Evolutionary conservation across 2,113 vertebrate genomes (phyloP).

Genomic region (Cnemophilus loriae): DNA sequence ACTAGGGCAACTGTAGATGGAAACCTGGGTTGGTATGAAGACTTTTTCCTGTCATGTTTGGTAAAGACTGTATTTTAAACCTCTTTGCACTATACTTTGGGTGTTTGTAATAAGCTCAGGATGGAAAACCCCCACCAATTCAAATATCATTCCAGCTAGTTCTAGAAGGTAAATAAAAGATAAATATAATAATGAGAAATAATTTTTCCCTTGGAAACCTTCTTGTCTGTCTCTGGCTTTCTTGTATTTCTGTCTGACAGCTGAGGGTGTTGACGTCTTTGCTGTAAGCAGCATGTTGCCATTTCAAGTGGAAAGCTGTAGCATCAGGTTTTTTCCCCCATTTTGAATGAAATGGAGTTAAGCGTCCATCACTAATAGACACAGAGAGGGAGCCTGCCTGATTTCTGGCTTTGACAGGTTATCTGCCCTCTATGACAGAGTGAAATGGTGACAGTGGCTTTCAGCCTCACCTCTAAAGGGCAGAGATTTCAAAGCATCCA

Average conservation of each 20-base stretch:
- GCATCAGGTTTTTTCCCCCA: neutral
- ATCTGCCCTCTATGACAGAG: neutral
- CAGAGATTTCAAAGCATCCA: neutral
- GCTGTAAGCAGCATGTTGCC: neutral
- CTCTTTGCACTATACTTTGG: neutral
- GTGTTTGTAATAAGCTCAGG: neutral
- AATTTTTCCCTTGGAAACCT: neutral
- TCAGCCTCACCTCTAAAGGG: neutral
- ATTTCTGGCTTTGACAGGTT: neutral
- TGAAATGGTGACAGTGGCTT: neutral
- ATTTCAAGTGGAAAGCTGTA: slow-evolving; percentile 3
- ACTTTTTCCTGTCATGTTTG: neutral
- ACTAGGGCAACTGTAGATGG: neutral
- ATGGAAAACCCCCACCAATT: neutral
- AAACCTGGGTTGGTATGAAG: neutral
- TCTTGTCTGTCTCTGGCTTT: neutral
- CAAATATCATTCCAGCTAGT: neutral
- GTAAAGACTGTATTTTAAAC: neutral
- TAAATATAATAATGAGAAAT: neutral
- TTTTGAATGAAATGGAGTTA: slow-evolving; percentile 17
- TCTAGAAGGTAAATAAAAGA: neutral
- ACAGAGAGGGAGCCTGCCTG: neutral
- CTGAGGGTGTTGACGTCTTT: neutral
- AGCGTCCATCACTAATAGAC: neutral
- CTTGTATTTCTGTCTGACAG: neutral